Base-by-base conservation (phyloP, 92 coral and sea anemone species). In the Parazoanthus darwini region DNA sequence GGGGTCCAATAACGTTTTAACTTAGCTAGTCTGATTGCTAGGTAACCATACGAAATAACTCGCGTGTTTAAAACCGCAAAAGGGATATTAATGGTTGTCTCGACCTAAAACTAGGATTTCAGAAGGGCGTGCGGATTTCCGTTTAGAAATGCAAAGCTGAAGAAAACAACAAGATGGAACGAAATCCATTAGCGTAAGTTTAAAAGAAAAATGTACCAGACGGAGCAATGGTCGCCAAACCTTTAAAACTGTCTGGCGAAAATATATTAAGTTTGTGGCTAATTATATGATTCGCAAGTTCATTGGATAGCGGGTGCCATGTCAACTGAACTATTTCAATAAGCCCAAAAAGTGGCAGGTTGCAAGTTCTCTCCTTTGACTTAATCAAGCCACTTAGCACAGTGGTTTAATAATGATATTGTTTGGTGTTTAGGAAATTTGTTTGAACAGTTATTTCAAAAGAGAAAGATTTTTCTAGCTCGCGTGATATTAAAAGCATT, bases 311-410 rank as follows among this genome's bases (percentile, higher is more conserved):
- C 82, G 82, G 37, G 38, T 48, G 48, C 43, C 23, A 16, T 39
- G 35, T 77, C 82, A 50, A 46, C 23, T 33, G 82, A 51, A 6
- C 13, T 79, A 42, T 25, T 46, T 51, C 9, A 11, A 13, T 39
- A 26, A 48, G 50, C 66, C 39, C 36, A 84, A 72, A 26, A 13
- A 16, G 25, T 25, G 68, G 43, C 56, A 84, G 48, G 51, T 65
- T 38, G 44, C 51, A 6, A 66, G 36, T 82, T 46, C 38, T 65
- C 74, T 25, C 58, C 25, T n/a, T 70, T 68, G 74, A 83, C 78
- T 43, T 70, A 83, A 83, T 83, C 70, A 71, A 71, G 79, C 18
- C 44, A 15, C 42, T 74, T 71, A 84, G 59, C 79, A 39, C 38
- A 10, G 16, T 46, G 79, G 68, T 29, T 22, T 71, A 71, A 83